phyloP scores from a whole-genome alignment of 2,888 invertebrate species.

The Ophraella communa region DNA sequence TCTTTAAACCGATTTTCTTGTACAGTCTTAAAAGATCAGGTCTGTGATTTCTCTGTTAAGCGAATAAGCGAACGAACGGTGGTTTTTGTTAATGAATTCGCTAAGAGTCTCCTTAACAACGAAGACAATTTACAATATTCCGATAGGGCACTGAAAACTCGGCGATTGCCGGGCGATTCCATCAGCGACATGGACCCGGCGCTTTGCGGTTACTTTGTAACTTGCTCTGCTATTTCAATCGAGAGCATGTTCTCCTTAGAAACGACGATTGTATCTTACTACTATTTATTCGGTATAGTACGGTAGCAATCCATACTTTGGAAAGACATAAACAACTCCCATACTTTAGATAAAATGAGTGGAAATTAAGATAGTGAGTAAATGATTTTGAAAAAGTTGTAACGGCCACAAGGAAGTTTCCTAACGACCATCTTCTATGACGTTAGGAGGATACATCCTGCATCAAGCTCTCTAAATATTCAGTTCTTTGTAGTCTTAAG shows the following conservation, averaged over 20 bases:
- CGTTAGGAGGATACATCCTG: neutral
- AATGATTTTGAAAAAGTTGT: neutral
- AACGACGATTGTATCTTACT: conserved; percentile 55
- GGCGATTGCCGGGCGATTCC: conserved; percentile 37
- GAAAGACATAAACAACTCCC: neutral
- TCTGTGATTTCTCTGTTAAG: conserved; percentile 16
- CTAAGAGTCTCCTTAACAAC: conserved; percentile 30
- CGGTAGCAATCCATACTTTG: neutral
- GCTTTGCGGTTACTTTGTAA: conserved; percentile 48
- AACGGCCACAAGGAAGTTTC: neutral
- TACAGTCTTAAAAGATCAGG: neutral
- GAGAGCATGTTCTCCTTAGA: conserved; percentile 57
- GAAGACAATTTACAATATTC: conserved; percentile 42
- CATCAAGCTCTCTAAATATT: no score
- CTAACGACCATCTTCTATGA: neutral
- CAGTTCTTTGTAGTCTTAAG: no score
- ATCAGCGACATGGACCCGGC: conserved; percentile 42
- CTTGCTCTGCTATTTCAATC: conserved; percentile 54
- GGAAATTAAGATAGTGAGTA: neutral
- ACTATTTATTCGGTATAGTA: conserved; percentile 21
- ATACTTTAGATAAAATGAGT: neutral
- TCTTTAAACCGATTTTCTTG: neutral
- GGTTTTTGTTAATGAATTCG: conserved; percentile 39
- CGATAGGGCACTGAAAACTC: conserved; percentile 41
- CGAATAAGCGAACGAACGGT: conserved; percentile 4